A percentile compares a stretch with the other conserved stretches of the same genome.
phyloP scores from a whole-genome alignment of 23 tunicate species.

The Styela clava region DNA sequence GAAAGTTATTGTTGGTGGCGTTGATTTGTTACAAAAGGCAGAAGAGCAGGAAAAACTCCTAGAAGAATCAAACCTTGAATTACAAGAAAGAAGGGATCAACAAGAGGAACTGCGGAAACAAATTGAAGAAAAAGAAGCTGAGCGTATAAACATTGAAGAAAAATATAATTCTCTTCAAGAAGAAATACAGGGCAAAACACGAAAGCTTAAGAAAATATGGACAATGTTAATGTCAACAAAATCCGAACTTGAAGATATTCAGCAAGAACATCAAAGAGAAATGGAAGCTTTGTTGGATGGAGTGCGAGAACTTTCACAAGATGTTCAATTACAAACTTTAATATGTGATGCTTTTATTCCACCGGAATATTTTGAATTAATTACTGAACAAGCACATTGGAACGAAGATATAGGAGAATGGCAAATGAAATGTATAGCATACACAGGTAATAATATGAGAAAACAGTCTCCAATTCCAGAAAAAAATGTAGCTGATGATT shows the following conservation, averaged over 20 bases:
- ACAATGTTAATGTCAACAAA: constrained; percentile 64
- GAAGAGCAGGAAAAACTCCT: constrained; percentile 94
- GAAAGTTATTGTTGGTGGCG: constrained; percentile 95
- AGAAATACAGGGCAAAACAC: constrained; percentile 83
- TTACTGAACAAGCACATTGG: constrained; percentile 81
- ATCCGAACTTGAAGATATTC: constrained; percentile 82
- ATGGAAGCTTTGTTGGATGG: constrained; percentile 80
- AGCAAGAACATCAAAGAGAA: constrained; percentile 76
- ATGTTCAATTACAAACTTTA: constrained; percentile 58
- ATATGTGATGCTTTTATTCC: constrained; percentile 79
- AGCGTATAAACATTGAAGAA: constrained; percentile 86
- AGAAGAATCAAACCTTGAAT: constrained; percentile 84
- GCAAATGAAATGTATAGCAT: constrained; percentile 93
- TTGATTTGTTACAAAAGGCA: constrained; percentile 85
- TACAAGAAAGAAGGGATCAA: constrained; percentile 65
- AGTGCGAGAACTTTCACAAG: constrained; percentile 56
- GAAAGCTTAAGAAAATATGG: constrained; percentile 79
- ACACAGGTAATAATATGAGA: constrained; percentile 96
- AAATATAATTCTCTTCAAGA: constrained; percentile 83
- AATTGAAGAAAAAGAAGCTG: constrained; percentile 92
- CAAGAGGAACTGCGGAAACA: constrained; percentile 76
- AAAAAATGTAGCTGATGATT: constrained; percentile 28
- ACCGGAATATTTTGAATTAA: constrained; percentile 46
- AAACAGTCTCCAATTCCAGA: constrained; percentile 53
- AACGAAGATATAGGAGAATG: constrained; percentile 97